Base-by-base conservation (phyloP, 2,113 vertebrate genomes). In the Scartelaos histophorus region DNA sequence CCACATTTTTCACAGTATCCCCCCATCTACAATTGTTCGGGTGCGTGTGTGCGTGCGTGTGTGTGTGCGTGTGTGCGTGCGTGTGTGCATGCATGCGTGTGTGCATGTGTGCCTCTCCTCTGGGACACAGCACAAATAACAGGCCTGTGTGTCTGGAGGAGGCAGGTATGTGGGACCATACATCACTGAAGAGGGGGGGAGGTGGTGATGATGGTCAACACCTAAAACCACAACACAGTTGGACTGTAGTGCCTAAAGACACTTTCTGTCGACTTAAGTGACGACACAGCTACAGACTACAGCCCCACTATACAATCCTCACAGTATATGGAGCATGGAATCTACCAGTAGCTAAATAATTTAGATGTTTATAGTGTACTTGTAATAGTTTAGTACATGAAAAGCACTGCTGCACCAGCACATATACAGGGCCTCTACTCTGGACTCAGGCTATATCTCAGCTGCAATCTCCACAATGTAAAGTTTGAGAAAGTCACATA, bases 101-200 rank as follows among this genome's bases (percentile, higher is more conserved):
- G n/a, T n/a, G 56, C 56, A 57, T 57, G 10, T 24, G 22, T 24
- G 22, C 21, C 7, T 19, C 34, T 38, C 29, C 61, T 35, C 64
- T 66, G 38, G n/a, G 64, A 47, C 38, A 22, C 64, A 66, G 43
- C 35, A 58, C 13, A 66, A 46, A 46, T 66, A 66, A 66, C 21
- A 66, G 43, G n/a, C 12, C 43, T 16, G 35, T 66, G 64, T 66
- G 38, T 66, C 21, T 66, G 13, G 64, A 46, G 64, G 58, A 46
- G 13, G 21, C 19, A 47, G n/a, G 43, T 24, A 13, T 43, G 64
- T 66, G 4, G 13, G 43, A 13, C 43, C 43, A 66, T 66, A 47
- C 43, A 66, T 66, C 64, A 47, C n/a, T 43, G 38, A 45, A 66
- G 38, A 45, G 64, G 15, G 10, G 19, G 5, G 16, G 58, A 15